Base-by-base conservation (phyloP, 2,888 invertebrate species). In the Troilus luridus region DNA sequence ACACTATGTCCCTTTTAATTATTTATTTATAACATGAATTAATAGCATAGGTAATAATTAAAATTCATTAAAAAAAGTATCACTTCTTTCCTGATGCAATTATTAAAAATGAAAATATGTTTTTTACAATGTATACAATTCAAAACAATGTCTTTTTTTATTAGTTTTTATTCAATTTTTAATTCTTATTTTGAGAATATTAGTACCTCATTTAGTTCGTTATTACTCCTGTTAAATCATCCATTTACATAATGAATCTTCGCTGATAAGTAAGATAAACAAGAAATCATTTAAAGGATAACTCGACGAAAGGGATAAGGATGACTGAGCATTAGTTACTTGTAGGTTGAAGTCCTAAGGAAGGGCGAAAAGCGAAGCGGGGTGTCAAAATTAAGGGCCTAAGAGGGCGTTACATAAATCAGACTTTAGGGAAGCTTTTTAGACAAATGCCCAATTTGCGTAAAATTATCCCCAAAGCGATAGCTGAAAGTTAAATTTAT, bases 401-500 rank as follows among this genome's bases (percentile, higher is more conserved):
- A 14, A 72, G 27, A 27, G 72, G 72, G 27, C 8, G 9, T 41
- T 77, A 41, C 72, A 27, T 41, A 77, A 77, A 77, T 77, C 72
- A 77, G 72, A 77, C 72, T 77, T 77, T 17, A 77, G 27, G 72
- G 72, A 19, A 77, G 27, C 41, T 77, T 77, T 77, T 77, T 77
- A 77, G 72, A n/a, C 72, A 77, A 77, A 77, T 77, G 8, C 6
- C 72, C 72, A 77, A 77, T 77, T 77, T 77, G 72, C 2, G 72
- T 27, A 77, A 41, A 41, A 77, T 77, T 77, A 77, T 77, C 41
- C 24, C 41, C 17, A 8, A 27, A 77, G 17, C 41, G 72, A 77
- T 77, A 41, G 27, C 8, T 17, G 19, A 41, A 41, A 41, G 27
- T 77, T 19, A 77, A 77, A 77, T 5, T 41, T 24, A 9, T 67